Conservation (phyloP, 1,140 invertebrate genomes). For the Mya arenaria region DNA sequence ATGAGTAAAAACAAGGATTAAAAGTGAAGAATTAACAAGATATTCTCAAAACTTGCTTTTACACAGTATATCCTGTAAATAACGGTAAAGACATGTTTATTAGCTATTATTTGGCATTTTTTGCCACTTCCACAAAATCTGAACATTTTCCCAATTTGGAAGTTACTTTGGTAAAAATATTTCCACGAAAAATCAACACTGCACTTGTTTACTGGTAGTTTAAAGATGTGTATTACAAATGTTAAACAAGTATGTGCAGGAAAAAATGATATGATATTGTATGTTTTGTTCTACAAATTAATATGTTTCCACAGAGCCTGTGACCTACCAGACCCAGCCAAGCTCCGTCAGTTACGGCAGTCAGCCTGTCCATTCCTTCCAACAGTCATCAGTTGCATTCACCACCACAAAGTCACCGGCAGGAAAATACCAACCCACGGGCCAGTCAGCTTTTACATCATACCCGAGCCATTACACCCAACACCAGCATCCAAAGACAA, state of each 20-base stretch:
- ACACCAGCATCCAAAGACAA: conserved; percentile 69
- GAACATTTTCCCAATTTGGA: too few species aligned
- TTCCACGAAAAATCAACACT: too few species aligned
- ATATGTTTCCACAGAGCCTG: conserved; percentile 34
- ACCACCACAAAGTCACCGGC: conserved; percentile 69
- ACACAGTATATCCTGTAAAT: too few species aligned
- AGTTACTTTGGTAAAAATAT: too few species aligned
- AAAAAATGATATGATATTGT: background rate
- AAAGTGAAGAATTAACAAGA: too few species aligned
- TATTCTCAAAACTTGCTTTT: too few species aligned
- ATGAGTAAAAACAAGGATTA: too few species aligned
- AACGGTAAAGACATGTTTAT: too few species aligned
- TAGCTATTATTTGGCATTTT: too few species aligned
- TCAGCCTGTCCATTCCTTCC: conserved; percentile 64
- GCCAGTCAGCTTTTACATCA: conserved; percentile 76
- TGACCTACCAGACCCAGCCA: conserved; percentile 42
- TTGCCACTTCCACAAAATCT: too few species aligned
- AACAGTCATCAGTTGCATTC: conserved; percentile 61
- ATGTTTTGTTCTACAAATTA: background rate
- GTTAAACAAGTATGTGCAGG: conserved; percentile 1
- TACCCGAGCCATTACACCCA: conserved; percentile 73
- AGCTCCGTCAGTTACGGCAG: conserved; percentile 58
- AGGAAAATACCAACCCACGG: conserved; percentile 66
- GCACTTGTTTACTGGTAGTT: too few species aligned
- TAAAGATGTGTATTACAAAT: too few species aligned